phyloP scores from a whole-genome alignment of 2,113 vertebrate genomes.

The Cochlearius cochlearius region DNA sequence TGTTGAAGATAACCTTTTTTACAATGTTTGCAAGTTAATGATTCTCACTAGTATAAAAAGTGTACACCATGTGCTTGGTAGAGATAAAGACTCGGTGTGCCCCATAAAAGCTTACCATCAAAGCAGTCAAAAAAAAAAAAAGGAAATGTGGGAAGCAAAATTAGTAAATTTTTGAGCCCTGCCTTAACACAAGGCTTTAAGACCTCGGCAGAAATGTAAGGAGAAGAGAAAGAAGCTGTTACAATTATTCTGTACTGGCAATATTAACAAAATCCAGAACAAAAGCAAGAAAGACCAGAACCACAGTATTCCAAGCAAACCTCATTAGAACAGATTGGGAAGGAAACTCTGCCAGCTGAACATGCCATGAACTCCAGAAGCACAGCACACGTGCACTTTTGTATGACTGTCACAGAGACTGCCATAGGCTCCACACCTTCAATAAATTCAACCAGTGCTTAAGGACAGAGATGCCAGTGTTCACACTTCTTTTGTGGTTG shows the following conservation, averaged over 20 bases:
- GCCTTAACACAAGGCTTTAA: background rate
- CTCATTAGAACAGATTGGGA: background rate
- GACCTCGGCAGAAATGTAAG: background rate
- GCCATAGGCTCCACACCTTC: background rate
- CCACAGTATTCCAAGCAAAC: background rate
- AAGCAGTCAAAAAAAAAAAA: background rate
- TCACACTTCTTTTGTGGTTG: background rate
- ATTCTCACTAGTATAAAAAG: background rate
- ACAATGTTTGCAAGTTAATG: conserved; percentile 15
- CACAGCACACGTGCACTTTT: accelerated
- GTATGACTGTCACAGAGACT: background rate
- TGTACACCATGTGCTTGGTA: background rate
- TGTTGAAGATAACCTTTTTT: background rate
- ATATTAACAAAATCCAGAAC: background rate
- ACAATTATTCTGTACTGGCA: background rate
- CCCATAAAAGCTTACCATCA: background rate
- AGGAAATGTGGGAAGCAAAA: background rate
- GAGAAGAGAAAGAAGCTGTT: background rate
- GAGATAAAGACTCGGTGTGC: background rate
- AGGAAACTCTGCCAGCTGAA: background rate
- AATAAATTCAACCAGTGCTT: background rate
- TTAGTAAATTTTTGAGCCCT: background rate
- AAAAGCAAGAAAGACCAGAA: background rate
- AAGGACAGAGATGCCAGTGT: background rate
- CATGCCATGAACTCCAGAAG: background rate